Evolutionary conservation across 2,797 vertebrate genomes (phyloP), one percentile per base, ranked within the genome.

Genomic region (Hydrolagus colliei): DNA sequence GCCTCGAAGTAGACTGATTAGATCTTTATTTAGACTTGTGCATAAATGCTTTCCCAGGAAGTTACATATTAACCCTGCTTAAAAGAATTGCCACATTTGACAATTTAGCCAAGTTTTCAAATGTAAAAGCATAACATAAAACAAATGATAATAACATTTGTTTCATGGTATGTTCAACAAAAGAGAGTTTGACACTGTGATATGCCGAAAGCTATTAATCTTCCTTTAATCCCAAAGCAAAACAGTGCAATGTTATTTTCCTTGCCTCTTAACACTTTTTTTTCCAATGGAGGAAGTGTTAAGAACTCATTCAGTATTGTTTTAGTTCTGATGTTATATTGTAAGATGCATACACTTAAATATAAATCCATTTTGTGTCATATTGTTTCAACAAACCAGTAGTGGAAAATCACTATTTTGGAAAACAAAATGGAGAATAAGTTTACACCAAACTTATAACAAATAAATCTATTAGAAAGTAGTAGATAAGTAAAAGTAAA

Each of bases 11-110:
- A 18, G 27, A 68, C 71, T 84, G 79, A 84, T 71, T 84, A 11
- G 9, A 84, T 84, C 79, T 84, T 84, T 84, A 84, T 71, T 84
- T 84, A 84, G 65, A 84, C 65, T 84, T 84, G 18, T 11, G 65
- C 65, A 20, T 84, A 84, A 65, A 84, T 84, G 32, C 18, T 71
- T 84, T 84, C 41, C 65, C 79, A 71, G 65, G 79, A 84, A 68
- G 79, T 84, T 71, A 84, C 63, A 84, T 84, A 84, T 20, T 71
- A 84, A 52, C 65, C 32, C 35, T 71, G 63, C 41, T 41, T 84
- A 84, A 84, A 84, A 32, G 12, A 52, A 32, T 35, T 71, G 35
- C 35, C 35, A 76, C 14, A 59, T 80, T 32, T 67, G 18, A 32
- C 62, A 67, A 80, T 67, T 80, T 80, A 67, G 61, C 32, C 4